Base-by-base conservation (phyloP, 2,113 vertebrate species). In the Tinamus guttatus region DNA sequence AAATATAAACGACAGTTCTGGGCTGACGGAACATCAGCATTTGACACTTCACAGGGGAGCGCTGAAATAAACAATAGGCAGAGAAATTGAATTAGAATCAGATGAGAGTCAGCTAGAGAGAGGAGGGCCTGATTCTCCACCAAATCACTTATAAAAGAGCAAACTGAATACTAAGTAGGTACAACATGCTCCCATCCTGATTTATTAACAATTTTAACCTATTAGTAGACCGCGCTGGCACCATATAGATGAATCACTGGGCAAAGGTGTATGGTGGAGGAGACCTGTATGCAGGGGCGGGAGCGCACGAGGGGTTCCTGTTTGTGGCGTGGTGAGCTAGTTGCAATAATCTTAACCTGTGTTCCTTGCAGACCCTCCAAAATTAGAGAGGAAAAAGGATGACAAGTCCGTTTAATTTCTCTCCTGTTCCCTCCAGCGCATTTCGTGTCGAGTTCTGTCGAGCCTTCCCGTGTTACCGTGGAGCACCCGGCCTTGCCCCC, bases 41-140 rank as follows among this genome's bases (percentile, higher is more conserved):
- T 98, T 98, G 98, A 98, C 98, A 98, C 98, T 98, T 98, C 98
- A 98, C 98, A 97, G 98, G 98, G 98, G 98, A 98, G 98, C 97
- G n/a, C 97, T 98, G 98, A 98, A 98, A 98, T 98, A 98, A 98
- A 98, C 98, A 98, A 99, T 98, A 98, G 98, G 96, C 98, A 98
- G 97, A 97, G 96, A 98, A 98, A 98, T 97, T 98, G 98, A 98
- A 98, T 98, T 98, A 98, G 97, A 98, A 98, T 98, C 96, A 98
- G 97, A 91, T 95, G 89, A 97, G 97, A 97, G 97, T 96, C 97
- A 97, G 95, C 97, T 97, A 73, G 86, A 95, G 89, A 75, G 86
- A 93, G 43, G 79, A 92, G 91, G 85, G 80, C 62, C 90, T 87
- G 94, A 94, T 90, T 92, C 90, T 95, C 77, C 76, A 95, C 85